Evolutionary conservation across 2,888 invertebrate genomes (phyloP).

Genomic region (Chymomyza caudatula): DNA sequence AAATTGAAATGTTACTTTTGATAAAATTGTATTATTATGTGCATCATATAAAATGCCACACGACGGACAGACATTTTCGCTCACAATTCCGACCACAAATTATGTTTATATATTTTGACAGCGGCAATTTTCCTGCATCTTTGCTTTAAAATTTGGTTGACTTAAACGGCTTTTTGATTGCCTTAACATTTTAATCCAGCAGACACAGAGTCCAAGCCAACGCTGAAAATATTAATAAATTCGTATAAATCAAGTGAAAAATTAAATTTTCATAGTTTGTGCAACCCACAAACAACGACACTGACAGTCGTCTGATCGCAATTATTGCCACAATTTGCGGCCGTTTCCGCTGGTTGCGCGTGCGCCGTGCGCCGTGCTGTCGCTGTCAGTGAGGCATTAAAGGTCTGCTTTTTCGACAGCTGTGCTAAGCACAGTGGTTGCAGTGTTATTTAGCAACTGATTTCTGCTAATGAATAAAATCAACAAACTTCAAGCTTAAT

Average conservation of each 20-base stretch:
- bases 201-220: slow-evolving; percentile 8
- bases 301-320: slow-evolving; percentile 36
- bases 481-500: no score
- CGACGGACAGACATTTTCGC: background rate
- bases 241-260: slow-evolving; percentile 35
- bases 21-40: slow-evolving; percentile 66
- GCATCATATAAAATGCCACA: slow-evolving; percentile 57
- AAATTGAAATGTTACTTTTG: slow-evolving; percentile 67
- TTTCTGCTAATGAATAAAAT: no score
- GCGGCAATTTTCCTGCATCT: slow-evolving; percentile 36
- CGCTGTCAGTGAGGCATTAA: background rate
- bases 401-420: background rate
- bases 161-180: slow-evolving; percentile 49
- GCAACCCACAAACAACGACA: background rate
- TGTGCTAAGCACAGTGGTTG: background rate
- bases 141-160: slow-evolving; percentile 42
- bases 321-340: slow-evolving; percentile 58
- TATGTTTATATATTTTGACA: slow-evolving; percentile 61
- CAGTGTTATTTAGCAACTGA: background rate
- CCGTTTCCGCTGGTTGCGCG: slow-evolving; percentile 56
- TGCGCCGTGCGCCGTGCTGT: slow-evolving; percentile 15
- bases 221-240: slow-evolving; percentile 33
- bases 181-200: slow-evolving; percentile 21
- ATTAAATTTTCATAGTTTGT: slow-evolving; percentile 20
- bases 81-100: slow-evolving; percentile 23